phyloP scores from a whole-genome alignment of 2,888 invertebrate genomes.

The Melinaea marsaeus region DNA sequence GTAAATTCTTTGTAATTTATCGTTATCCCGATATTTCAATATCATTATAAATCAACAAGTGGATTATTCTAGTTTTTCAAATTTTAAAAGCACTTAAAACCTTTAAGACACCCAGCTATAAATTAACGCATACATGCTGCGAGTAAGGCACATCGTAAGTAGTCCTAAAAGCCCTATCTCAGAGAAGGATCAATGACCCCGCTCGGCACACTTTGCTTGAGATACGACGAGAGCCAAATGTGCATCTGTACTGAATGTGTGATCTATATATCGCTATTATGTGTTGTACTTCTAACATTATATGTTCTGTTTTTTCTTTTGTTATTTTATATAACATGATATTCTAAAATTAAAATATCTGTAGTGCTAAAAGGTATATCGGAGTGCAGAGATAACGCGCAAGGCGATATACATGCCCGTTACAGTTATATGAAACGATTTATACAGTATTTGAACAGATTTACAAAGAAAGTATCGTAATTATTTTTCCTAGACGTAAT shows the following conservation, averaged over 20 bases:
- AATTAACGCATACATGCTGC: not conserved
- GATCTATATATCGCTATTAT: not conserved
- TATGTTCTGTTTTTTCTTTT: too few species aligned
- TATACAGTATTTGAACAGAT: too few species aligned
- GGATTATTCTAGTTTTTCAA: too few species aligned
- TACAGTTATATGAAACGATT: too few species aligned
- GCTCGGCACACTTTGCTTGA: slow-evolving; percentile 7
- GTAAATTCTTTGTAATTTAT: too few species aligned
- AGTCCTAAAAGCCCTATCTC: slow-evolving; percentile 2
- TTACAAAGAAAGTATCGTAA: too few species aligned
- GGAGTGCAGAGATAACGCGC: not conserved
- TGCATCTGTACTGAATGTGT: not conserved
- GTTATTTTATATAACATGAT: too few species aligned
- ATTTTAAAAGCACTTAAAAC: too few species aligned
- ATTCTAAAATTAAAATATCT: not conserved
- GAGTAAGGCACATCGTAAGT: slow-evolving; percentile 2
- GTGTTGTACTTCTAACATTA: not conserved
- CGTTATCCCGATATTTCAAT: too few species aligned
- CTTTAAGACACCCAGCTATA: not conserved
- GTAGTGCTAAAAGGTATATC: not conserved
- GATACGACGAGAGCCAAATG: slow-evolving; percentile 3
- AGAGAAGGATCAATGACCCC: slow-evolving; percentile 1
- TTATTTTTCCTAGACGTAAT: too few species aligned
- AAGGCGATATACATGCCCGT: too few species aligned
- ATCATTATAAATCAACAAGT: too few species aligned